Base-by-base conservation (phyloP, 2,888 invertebrate genomes). In the Silvanus unidentatus region DNA sequence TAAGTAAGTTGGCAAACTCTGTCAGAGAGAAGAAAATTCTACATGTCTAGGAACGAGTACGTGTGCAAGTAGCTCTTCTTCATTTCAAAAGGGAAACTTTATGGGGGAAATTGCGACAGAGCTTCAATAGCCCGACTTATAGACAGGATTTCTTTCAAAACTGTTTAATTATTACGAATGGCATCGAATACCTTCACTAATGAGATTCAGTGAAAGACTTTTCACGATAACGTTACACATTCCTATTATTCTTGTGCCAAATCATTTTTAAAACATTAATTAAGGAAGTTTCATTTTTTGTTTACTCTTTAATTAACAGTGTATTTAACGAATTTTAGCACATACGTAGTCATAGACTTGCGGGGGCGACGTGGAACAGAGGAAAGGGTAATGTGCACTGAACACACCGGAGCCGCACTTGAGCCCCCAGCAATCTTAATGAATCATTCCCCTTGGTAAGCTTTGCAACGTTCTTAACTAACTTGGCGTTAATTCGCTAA, bases 401-500 rank as follows among this genome's bases (percentile, higher is more conserved):
- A 22, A 22, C 22, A 22, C 8, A 5, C 8, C 8, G 22, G 8
- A 22, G 22, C 8, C 3, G 22, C 8, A 22, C 22, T 22, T 22
- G 22, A 22, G 46, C 44, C 49, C 50, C 53, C 50, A 55, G 59
- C 60, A 58, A 60, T 60, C 59, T 57, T 63, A 62, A 63, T 63
- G 63, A 62, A 60, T 62, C 59, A 54, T 59, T 54, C 57, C 60
- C 60, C 60, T 59, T 48, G 52, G 60, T 53, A 59, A 57, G 59
- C 60, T 59, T 59, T 62, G 59, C 55, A 57, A 60, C 55, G 59
- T 57, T 57, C 55, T 60, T 58, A 59, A 60, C 59, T 53, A 59
- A 59, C 57, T 56, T 55, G n/a, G 52, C 55, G 59, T 61, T 61
- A 58, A 61, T 59, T 59, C 51, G 49, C 45, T 50, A 56, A 59